phyloP scores from a whole-genome alignment of 92 coral and sea anemone species.

The Palythoa caribaeorum region DNA sequence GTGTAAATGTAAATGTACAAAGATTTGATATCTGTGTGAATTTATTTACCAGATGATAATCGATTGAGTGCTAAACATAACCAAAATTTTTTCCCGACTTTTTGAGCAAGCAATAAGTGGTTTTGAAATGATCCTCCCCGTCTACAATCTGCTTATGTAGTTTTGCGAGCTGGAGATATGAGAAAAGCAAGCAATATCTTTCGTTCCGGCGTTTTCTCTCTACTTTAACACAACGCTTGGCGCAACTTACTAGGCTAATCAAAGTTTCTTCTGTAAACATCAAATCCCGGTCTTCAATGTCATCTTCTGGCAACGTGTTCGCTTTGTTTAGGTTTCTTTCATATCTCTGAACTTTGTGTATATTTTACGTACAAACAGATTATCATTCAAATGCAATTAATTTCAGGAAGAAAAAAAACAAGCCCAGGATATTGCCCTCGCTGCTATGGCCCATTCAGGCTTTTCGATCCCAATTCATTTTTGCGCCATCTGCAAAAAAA shows the following conservation, averaged over 20 bases:
- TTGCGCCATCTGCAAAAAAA: not conserved
- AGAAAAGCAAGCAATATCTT: constrained; percentile 58
- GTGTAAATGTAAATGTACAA: constrained; percentile 63
- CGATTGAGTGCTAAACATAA: constrained; percentile 61
- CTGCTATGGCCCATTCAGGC: not conserved
- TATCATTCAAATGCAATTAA: constrained; percentile 86
- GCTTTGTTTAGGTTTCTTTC: constrained; percentile 77
- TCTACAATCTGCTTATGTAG: constrained; percentile 64
- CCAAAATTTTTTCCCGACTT: constrained; percentile 62
- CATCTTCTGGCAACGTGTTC: constrained; percentile 76
- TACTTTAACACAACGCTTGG: constrained; percentile 17
- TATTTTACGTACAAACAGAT: constrained; percentile 78
- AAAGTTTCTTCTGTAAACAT: constrained; percentile 48
- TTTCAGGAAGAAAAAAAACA: constrained; percentile 42
- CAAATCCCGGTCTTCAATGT: constrained; percentile 58
- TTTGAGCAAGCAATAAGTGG: constrained; percentile 70
- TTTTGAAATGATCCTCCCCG: constrained; percentile 47
- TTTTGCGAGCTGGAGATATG: constrained; percentile 68
- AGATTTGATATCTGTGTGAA: constrained; percentile 58
- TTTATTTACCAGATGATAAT: constrained; percentile 70
- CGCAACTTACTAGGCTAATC: constrained; percentile 1
- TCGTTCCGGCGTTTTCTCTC: not conserved
- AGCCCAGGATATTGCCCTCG: constrained; percentile 32
- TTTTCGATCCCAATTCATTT: not conserved
- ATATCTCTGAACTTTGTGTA: constrained; percentile 66